Evolutionary conservation across 2,888 invertebrate species (phyloP), one percentile per base, ranked within the genome.

Genomic region (Scelioninae gen. 2): DNA sequence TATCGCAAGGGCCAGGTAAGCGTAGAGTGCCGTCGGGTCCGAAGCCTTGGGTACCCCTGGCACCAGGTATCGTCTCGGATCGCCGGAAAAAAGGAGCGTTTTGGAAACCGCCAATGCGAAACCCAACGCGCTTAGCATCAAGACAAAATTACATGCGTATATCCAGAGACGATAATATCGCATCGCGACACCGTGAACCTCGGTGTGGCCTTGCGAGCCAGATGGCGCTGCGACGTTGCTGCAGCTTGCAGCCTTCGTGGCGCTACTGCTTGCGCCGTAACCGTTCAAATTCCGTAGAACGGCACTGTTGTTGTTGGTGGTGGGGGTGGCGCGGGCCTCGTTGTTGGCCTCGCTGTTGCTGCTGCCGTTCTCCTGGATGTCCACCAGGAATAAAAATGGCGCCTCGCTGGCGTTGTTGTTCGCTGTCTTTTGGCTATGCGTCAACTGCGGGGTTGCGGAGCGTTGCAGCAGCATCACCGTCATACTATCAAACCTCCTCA

Each of bases 91-190:
- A 64, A 91, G 81, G 65, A 93, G 89, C 48, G 92, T 92, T 82
- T 91, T 90, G 60, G 91, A 91, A 78, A 93, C 93, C 78, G 93
- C 92, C 78, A 92, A 92, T 83, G 92, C 91, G 86, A 94, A 94
- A 73, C 93, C 93, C 79, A 94, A 88, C 84, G 94, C 93, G 85
- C 93, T 93, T 81, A 94, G 91, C 87, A 95, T 89, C 87, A 95
- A 90, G 83, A 94, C 94, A 87, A 93, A 92, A 89, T 95, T 95
- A 91, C 94, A 95, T 87, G 94, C 93, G 90, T 95, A 95, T 87
- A 95, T 95, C 95, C 95, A 95, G 87, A 95, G 92, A 88, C 94
- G 92, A 88, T 94, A 94, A 89, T 94, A 94, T 90, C 93, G 90
- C 91, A 90, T 91, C 84, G 90, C 88, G 84, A 90, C 90, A 86